Conservation (phyloP, 2,113 vertebrate species). For the Petromus typicus region DNA sequence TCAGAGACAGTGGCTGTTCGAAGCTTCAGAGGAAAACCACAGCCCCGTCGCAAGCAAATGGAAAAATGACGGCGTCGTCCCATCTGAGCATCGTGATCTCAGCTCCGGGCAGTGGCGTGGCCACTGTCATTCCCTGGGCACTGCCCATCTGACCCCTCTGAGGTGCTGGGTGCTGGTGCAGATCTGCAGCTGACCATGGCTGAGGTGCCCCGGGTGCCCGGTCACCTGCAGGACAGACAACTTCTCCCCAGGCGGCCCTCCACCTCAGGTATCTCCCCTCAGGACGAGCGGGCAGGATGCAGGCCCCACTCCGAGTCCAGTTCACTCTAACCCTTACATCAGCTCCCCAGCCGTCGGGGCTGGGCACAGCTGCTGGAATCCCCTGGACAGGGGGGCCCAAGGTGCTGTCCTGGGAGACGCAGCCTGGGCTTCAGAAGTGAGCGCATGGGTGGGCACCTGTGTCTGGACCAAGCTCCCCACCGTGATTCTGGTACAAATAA, state of each 20-base stretch:
- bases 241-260: not conserved
- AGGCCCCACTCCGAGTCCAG: not conserved
- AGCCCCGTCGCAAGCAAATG: accelerated
- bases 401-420: not conserved
- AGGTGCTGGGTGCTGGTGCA: not conserved
- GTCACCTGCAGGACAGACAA: not conserved
- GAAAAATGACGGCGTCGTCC: accelerated
- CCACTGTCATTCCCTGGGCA: not conserved
- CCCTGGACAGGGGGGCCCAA: too few relatives aligned
- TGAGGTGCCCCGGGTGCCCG: too few relatives aligned
- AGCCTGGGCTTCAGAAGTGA: accelerated
- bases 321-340: not conserved
- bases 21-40: not conserved
- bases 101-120: not conserved
- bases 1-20: not conserved
- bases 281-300: not conserved
- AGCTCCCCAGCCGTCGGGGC: not conserved
- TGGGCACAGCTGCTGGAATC: not conserved
- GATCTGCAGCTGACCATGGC: not conserved
- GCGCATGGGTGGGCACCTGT: not conserved
- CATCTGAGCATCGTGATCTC: accelerated
- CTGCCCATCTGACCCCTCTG: not conserved
- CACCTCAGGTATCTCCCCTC: not conserved
- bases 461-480: not conserved
- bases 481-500: not conserved